Conservation (phyloP, 2,888 invertebrate species). For the Laothoe populi region DNA sequence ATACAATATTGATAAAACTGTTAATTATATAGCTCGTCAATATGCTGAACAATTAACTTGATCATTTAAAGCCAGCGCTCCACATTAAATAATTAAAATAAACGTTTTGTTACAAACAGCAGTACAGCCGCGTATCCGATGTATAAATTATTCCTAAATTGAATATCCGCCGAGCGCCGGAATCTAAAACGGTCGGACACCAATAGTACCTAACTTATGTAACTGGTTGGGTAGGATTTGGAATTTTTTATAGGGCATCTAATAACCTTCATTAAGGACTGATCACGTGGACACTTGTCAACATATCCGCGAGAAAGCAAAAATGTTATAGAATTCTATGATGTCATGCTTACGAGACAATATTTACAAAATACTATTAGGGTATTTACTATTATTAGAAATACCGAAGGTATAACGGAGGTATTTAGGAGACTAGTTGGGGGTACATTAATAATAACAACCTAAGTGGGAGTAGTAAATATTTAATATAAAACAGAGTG, state of each 20-base stretch:
- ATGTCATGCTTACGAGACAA: too few relatives aligned
- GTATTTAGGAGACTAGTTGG: too few relatives aligned
- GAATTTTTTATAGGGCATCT: background rate
- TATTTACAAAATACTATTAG: too few relatives aligned
- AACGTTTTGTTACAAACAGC: constrained; percentile 28
- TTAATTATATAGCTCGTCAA: constrained; percentile 34
- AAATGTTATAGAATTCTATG: too few relatives aligned
- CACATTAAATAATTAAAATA: constrained; percentile 38
- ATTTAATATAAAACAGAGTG: too few relatives aligned
- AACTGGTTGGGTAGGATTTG: constrained; percentile 9
- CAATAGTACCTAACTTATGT: constrained; percentile 33
- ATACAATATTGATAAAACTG: constrained; percentile 35
- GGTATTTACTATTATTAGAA: too few relatives aligned
- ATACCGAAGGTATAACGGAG: too few relatives aligned
- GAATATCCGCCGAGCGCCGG: constrained; percentile 38
- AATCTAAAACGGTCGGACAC: constrained; percentile 35
- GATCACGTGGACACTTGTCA: too few relatives aligned
- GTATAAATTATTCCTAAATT: constrained; percentile 45
- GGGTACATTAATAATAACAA: too few relatives aligned
- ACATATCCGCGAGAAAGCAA: too few relatives aligned
- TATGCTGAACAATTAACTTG: constrained; percentile 37
- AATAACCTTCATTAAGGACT: too few relatives aligned
- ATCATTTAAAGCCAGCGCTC: constrained; percentile 36
- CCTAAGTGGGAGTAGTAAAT: too few relatives aligned
- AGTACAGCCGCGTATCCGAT: constrained; percentile 15